Evolutionary conservation across 2,113 vertebrate genomes (phyloP), one percentile per base, ranked within the genome.

Genomic region (Antigone vipio): DNA sequence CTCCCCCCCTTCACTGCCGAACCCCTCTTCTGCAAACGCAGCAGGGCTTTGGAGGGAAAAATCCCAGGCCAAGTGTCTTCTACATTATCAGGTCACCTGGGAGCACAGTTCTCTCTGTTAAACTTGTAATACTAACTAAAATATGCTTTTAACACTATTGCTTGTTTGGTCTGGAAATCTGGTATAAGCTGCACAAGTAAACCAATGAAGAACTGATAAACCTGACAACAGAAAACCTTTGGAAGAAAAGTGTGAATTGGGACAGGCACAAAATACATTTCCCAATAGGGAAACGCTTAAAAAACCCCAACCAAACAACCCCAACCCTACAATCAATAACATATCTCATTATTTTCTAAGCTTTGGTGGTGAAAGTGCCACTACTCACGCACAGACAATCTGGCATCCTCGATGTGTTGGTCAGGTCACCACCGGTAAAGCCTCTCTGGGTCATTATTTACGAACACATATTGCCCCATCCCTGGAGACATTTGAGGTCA

Each of bases 331-430:
- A 13, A 69, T 74, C 20, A 26, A 5, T 17, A 60, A 52, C 20
- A 60, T 45, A 42, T 50, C 9, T 13, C 15, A 42, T 55, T 76
- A 23, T 69, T 95, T 72, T 64, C 45, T 52, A 74, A 56, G 76
- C 21, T 60, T 75, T n/a, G 19, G 40, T 2, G 42, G n/a, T 56
- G 14, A 30, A 71, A 63, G 30, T 34, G 52, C 56, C 35, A 44
- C 45, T 56, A 15, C 30, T 72, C 14, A 60, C 35, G 22, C 59
- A 55, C 59, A 76, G 77, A 52, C 52, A 79, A 75, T 7, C 19
- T 67, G 52, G 27, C 4, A 5, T 50, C 42, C 38, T 32, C 4
- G 0, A n/a, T 4, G 7, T 7, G 5, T 12, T 52, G 53, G 62
- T 77, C 58, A 79, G 35, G 73, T 71, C 68, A 47, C 15, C 24